A percentile compares a stretch with the other conserved stretches of the same genome.
Evolutionary conservation across 2,797 vertebrate species (phyloP).

Genomic region (Distichodus sexfasciatus): DNA sequence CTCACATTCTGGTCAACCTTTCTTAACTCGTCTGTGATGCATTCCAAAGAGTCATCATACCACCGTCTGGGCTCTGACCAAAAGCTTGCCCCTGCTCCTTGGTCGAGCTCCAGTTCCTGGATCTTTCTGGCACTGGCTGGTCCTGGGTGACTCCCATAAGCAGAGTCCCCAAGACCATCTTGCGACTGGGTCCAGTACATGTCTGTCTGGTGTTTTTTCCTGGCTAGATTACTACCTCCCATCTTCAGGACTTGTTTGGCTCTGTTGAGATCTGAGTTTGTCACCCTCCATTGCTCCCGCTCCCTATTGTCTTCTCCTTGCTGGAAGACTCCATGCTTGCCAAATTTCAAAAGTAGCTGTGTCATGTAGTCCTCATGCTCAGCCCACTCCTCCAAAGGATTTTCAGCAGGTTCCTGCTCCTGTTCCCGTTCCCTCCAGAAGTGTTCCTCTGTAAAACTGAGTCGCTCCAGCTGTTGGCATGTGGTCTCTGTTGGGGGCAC

Average conservation of each 20-base stretch:
- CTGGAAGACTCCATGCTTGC: constrained; percentile 86
- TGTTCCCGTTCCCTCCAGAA: constrained; percentile 58
- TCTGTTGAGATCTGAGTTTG: constrained; percentile 68
- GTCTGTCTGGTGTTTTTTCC: constrained; percentile 88
- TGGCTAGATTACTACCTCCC: constrained; percentile 72
- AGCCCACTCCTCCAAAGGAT: constrained; percentile 90
- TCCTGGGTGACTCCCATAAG: constrained; percentile 94
- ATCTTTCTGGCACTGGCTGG: constrained; percentile 92
- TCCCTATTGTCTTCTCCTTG: constrained; percentile 69
- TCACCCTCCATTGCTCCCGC: constrained; percentile 72
- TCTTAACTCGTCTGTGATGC: constrained; percentile 85
- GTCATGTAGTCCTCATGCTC: constrained; percentile 99
- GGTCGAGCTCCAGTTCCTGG: constrained; percentile 90
- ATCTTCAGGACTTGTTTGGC: constrained; percentile 61
- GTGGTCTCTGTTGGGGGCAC: constrained; percentile 43
- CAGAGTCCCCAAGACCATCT: constrained; percentile 92
- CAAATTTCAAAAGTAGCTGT: constrained; percentile 93
- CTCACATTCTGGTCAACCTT: constrained; percentile 83
- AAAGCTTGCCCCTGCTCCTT: constrained; percentile 74
- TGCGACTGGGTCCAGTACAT: constrained; percentile 96
- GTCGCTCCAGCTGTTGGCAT: constrained; percentile 22
- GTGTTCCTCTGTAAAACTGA: constrained; percentile 47
- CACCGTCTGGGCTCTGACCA: constrained; percentile 81
- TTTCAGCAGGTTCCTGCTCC: constrained; percentile 81
- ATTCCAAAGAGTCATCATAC: constrained; percentile 91